phyloP scores from a whole-genome alignment of 2,113 vertebrate genomes.

The Corydoras maculifer region DNA sequence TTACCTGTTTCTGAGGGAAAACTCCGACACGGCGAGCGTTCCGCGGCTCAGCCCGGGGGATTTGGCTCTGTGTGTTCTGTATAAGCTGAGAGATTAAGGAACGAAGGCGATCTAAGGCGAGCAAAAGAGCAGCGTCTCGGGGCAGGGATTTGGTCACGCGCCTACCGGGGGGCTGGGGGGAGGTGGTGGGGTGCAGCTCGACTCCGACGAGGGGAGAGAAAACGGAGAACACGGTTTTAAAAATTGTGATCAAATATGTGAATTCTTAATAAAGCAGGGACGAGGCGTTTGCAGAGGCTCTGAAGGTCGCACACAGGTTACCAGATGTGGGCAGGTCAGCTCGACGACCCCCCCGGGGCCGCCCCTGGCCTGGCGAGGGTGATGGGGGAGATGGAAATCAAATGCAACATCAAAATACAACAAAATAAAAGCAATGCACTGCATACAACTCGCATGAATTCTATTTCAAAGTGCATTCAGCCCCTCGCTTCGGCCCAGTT shows the following conservation, averaged over 20 bases:
- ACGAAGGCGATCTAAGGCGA: conserved; percentile 51
- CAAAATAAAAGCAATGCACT: no score
- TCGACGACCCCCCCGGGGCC: no score
- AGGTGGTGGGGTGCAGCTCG: background rate
- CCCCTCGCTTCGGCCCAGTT: no score
- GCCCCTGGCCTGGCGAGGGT: no score
- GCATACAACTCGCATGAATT: no score
- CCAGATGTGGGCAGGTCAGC: no score
- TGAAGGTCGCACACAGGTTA: no score
- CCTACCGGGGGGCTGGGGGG: background rate
- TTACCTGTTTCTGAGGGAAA: background rate
- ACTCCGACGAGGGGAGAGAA: background rate
- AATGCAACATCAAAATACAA: no score
- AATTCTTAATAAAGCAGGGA: no score
- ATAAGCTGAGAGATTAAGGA: conserved; percentile 69
- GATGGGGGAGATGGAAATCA: no score
- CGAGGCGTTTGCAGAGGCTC: no score
- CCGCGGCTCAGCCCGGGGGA: conserved; percentile 56
- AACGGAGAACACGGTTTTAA: background rate
- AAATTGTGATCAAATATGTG: background rate
- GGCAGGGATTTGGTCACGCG: conserved; percentile 24
- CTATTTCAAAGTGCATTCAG: no score
- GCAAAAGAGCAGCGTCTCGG: conserved; percentile 15
- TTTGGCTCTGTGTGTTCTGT: conserved; percentile 62
- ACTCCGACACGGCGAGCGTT: conserved; percentile 28